Evolutionary conservation across 2,797 vertebrate species (phyloP).

Genomic region (Pangasius krempfi): DNA sequence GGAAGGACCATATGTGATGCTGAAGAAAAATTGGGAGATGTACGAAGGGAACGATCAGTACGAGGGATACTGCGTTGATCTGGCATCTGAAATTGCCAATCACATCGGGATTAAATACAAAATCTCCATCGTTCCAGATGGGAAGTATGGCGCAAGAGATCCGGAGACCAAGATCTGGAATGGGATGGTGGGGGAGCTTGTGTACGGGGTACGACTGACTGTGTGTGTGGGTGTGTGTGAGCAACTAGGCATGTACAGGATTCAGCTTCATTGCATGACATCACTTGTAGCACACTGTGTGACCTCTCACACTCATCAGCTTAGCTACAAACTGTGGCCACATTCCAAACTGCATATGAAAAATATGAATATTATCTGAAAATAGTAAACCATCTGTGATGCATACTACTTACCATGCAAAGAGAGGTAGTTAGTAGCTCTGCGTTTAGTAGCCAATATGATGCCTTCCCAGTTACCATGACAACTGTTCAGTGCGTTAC

Average conservation of each 20-base stretch:
- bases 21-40: slow-evolving; percentile 98
- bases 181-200: slow-evolving; percentile 99
- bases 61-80: slow-evolving; percentile 98
- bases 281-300: neutral
- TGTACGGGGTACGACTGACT: slow-evolving; percentile 91
- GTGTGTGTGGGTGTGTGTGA: slow-evolving; percentile 2
- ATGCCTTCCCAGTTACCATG: neutral
- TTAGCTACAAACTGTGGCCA: neutral
- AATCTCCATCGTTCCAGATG: slow-evolving; percentile 97
- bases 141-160: slow-evolving; percentile 97
- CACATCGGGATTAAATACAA: slow-evolving; percentile 99
- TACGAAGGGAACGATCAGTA: slow-evolving; percentile 97
- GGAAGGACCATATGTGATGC: slow-evolving; percentile 99
- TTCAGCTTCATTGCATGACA: neutral
- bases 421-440: neutral
- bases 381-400: neutral
- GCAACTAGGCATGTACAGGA: neutral
- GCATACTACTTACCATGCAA: neutral
- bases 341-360: neutral
- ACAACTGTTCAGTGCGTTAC: neutral
- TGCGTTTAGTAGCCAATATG: neutral
- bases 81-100: slow-evolving; percentile 98
- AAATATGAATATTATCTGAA: neutral
- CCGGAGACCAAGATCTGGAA: slow-evolving; percentile 99
- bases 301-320: neutral